A percentile compares a stretch with the other conserved stretches of the same genome.
Evolutionary conservation across 2,888 invertebrate genomes (phyloP).

Genomic region (Leuctra nigra): DNA sequence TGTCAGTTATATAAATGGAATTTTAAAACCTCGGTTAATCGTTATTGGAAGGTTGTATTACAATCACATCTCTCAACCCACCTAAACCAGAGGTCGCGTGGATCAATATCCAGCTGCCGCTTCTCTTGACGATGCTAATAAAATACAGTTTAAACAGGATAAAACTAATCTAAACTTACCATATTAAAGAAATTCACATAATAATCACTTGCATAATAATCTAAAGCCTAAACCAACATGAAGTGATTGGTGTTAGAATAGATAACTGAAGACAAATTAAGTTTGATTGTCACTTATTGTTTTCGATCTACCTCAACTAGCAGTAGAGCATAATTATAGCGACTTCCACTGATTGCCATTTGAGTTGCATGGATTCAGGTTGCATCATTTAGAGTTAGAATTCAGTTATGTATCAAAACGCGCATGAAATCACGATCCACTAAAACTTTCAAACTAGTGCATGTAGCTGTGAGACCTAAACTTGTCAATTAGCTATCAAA

Average conservation of each 20-base stretch:
- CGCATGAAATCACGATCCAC: background rate
- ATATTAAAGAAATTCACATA: background rate
- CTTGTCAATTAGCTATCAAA: background rate
- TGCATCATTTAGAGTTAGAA: background rate
- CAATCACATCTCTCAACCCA: background rate
- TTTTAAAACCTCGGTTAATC: background rate
- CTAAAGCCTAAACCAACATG: background rate
- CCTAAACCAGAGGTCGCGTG: too few relatives aligned
- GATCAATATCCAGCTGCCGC: too few relatives aligned
- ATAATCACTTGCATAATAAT: background rate
- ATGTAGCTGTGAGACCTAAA: background rate
- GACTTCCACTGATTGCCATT: background rate
- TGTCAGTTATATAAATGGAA: conserved; percentile 4
- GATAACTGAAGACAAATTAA: background rate
- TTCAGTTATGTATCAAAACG: background rate
- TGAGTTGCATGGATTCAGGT: conserved; percentile 10
- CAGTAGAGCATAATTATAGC: background rate
- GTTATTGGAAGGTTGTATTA: background rate
- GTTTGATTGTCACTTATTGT: conserved; percentile 3
- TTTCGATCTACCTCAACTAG: conserved; percentile 2
- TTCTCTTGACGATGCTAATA: too few relatives aligned
- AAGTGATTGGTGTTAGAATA: conserved; percentile 6
- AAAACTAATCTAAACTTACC: background rate
- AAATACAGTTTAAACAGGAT: background rate
- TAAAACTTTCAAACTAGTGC: background rate